These are phyloP conservation scores for Drosophila kepulauana DNA, from an alignment of 1,140 invertebrate species.

Conservation along the genomic window DNA sequence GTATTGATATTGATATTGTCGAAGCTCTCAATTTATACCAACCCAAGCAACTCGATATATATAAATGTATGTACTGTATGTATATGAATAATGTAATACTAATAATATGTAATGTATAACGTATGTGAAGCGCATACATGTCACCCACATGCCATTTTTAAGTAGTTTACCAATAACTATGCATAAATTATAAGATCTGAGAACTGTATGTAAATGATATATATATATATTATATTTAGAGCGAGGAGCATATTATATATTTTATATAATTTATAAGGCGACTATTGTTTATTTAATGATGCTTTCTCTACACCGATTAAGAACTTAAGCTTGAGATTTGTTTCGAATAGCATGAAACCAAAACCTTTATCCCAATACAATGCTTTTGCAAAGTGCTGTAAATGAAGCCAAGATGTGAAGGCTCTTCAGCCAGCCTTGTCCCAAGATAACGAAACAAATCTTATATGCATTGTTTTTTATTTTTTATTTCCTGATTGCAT, in stretches of 20 bases:
- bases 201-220: conserved; percentile 71
- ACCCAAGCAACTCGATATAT: conserved; percentile 66
- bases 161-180: conserved; percentile 67
- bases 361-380: conserved; percentile 35
- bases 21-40: conserved; percentile 66
- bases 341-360: conserved; percentile 43
- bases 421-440: conserved; percentile 10
- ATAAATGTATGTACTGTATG: conserved; percentile 77
- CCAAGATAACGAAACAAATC: conserved; percentile 39
- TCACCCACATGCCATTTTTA: conserved; percentile 79
- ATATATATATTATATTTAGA: conserved; percentile 56
- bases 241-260: conserved; percentile 63
- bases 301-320: conserved; percentile 44
- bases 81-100: conserved; percentile 73
- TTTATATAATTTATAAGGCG: conserved; percentile 77
- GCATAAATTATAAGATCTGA: conserved; percentile 58
- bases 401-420: neutral
- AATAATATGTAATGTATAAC: conserved; percentile 47
- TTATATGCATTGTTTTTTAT: conserved; percentile 19
- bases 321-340: conserved; percentile 60
- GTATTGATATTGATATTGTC: conserved; percentile 25
- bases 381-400: conserved; percentile 4
- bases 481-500: conserved; percentile 26
- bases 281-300: conserved; percentile 65
- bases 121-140: conserved; percentile 66